Percentiles rank a stretch among this genome's conserved stretches.
Evolutionary conservation across 2,113 vertebrate species (phyloP).

Genomic region (Hemibagrus wyckioides): DNA sequence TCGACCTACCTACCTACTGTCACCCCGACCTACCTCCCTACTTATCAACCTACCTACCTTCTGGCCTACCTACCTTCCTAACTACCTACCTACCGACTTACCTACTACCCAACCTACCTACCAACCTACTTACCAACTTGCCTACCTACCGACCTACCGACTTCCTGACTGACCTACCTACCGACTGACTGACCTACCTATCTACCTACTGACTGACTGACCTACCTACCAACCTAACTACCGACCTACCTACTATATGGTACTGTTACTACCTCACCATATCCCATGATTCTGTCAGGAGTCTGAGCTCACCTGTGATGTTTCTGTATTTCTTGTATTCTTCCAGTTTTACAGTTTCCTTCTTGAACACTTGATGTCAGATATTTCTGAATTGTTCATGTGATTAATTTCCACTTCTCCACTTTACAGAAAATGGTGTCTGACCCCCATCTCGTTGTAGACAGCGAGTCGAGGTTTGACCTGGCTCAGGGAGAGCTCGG

Average conservation of each 20-base stretch:
- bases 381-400: not conserved
- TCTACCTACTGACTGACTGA: no score
- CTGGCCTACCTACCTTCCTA: no score
- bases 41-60: no score
- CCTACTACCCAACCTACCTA: no score
- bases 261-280: not conserved
- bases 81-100: no score
- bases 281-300: not conserved
- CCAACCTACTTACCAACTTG: no score
- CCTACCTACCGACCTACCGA: no score
- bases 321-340: not conserved
- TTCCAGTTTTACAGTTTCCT: not conserved
- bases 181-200: no score
- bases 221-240: no score
- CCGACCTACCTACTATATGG: not conserved
- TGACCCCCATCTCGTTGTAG: conserved; percentile 30
- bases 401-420: not conserved
- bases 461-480: conserved; percentile 44
- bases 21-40: no score
- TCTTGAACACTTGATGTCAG: not conserved
- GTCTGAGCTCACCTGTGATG: not conserved
- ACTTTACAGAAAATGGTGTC: conserved; percentile 30
- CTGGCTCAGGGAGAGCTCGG: conserved; percentile 44
- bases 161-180: no score
- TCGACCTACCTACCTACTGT: no score